Evolutionary conservation across 1,140 invertebrate genomes (phyloP).

Genomic region (Plectus sambesii): DNA sequence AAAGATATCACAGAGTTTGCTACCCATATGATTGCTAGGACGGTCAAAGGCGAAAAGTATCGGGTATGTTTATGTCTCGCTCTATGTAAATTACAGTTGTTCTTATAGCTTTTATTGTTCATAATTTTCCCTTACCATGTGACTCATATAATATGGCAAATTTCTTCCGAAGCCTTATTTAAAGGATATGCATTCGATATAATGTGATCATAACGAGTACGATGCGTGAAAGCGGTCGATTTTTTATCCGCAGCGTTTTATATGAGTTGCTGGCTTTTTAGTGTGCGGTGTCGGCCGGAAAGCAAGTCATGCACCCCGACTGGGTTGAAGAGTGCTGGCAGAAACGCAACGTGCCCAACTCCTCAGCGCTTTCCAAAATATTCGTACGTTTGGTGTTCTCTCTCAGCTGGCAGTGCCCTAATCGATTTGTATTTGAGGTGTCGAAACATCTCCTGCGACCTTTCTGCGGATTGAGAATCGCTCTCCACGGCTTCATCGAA

Average conservation of each 20-base stretch:
- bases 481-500: slow-evolving; percentile 73
- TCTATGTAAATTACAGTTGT: too few relatives aligned
- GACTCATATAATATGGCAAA: too few relatives aligned
- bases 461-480: slow-evolving; percentile 70
- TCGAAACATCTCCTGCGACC: slow-evolving; percentile 63
- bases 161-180: too few relatives aligned
- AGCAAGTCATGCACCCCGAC: slow-evolving; percentile 70
- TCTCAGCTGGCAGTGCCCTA: neutral
- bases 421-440: slow-evolving; percentile 42
- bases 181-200: too few relatives aligned
- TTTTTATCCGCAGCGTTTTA: too few relatives aligned
- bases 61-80: slow-evolving; percentile 46
- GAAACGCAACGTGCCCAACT: slow-evolving; percentile 54
- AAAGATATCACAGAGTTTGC: slow-evolving; percentile 73
- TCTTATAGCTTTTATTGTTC: too few relatives aligned
- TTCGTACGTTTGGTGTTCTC: slow-evolving; percentile 16
- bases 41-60: slow-evolving; percentile 73
- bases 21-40: slow-evolving; percentile 79
- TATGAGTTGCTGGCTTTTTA: too few relatives aligned
- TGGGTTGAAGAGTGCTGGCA: slow-evolving; percentile 79
- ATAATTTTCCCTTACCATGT: too few relatives aligned
- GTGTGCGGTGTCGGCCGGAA: slow-evolving; percentile 69
- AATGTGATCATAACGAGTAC: too few relatives aligned
- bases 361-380: neutral
- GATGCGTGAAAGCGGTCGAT: too few relatives aligned